Conservation (phyloP, 2,797 vertebrate species). For the Cryptoprocta ferox region DNA sequence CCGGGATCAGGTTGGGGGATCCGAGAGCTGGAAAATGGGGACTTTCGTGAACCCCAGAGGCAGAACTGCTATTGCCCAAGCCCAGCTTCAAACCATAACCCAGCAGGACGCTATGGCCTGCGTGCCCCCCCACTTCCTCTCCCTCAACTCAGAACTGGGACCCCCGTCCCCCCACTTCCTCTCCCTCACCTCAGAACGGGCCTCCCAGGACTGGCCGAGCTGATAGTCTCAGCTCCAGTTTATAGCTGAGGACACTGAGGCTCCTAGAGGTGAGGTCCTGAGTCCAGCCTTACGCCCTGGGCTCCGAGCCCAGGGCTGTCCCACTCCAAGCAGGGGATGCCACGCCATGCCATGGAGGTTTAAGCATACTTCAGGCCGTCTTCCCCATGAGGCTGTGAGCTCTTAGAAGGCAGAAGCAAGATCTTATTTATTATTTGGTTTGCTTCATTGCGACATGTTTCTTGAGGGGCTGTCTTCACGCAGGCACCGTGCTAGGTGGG, state of each 20-base stretch:
- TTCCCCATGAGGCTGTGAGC: background rate
- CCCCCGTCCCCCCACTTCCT: background rate
- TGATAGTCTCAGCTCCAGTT: background rate
- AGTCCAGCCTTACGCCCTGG: too few relatives aligned
- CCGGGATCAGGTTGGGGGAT: background rate
- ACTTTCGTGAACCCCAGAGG: background rate
- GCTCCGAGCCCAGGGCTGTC: accelerated
- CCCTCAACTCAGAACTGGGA: background rate
- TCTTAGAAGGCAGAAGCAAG: background rate
- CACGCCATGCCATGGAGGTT: accelerated
- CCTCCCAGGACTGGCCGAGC: background rate
- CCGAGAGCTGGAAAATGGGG: background rate
- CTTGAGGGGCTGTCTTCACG: background rate
- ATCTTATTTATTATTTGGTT: background rate
- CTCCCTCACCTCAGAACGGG: background rate
- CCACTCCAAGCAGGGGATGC: background rate
- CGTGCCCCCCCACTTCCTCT: background rate
- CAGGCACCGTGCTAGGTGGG: accelerated
- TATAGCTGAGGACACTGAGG: background rate
- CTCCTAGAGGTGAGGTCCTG: background rate
- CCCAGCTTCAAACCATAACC: background rate
- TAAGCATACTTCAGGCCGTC: background rate
- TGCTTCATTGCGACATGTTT: background rate
- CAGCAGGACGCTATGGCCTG: accelerated
- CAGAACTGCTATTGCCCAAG: background rate